Percentiles rank a stretch among this genome's conserved stretches.
Conservation (phyloP, 2,797 vertebrate species). For the Alosa sapidissima region DNA sequence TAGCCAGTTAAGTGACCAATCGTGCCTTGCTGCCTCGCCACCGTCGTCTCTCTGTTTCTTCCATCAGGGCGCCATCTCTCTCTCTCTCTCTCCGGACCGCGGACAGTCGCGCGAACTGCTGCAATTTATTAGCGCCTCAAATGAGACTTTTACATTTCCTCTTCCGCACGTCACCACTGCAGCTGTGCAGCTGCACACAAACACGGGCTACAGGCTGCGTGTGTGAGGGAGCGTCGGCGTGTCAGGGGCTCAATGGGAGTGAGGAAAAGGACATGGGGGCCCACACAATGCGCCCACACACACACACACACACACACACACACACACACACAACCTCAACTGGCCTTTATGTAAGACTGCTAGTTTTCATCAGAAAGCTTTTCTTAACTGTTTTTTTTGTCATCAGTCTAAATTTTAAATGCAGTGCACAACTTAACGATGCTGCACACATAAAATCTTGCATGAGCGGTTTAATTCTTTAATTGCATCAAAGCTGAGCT, state of each 20-base stretch:
- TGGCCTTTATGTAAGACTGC: not conserved
- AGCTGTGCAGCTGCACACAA: not conserved
- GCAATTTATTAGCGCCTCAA: constrained; percentile 21
- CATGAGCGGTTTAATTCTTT: not conserved
- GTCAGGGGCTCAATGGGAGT: not conserved
- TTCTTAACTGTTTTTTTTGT: not conserved
- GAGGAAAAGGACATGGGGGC: not conserved
- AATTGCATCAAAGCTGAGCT: constrained; percentile 5
- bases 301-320: constrained; percentile 9
- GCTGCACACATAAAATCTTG: not conserved
- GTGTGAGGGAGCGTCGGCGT: not conserved
- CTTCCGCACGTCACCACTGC: not conserved
- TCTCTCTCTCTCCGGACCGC: constrained; percentile 10
- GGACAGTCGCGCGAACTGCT: not conserved
- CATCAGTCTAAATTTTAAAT: not conserved
- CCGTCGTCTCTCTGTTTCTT: not conserved
- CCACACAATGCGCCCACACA: not conserved
- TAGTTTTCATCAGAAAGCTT: not conserved
- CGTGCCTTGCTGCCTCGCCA: not conserved
- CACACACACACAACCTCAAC: not conserved
- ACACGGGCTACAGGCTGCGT: not conserved
- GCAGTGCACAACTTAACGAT: not conserved
- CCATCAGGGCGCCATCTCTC: not conserved
- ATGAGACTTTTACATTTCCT: constrained; percentile 22
- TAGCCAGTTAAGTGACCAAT: not conserved